Conservation (phyloP, 2,888 invertebrate genomes). For the Coelogynopora nodosa region DNA sequence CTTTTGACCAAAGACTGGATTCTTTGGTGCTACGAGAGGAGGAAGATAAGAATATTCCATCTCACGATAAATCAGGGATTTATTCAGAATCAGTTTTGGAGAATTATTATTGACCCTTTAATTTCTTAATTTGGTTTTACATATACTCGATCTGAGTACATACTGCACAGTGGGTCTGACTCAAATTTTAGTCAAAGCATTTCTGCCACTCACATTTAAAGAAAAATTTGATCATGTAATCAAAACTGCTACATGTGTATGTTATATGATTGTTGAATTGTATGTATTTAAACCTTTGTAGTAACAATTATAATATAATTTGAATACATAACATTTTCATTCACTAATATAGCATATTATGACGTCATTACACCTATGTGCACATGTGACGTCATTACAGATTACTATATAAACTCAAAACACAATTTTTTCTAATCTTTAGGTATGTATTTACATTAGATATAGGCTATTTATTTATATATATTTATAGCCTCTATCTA, state of each 20-base stretch:
- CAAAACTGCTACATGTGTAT: not conserved
- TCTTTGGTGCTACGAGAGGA: too few species aligned
- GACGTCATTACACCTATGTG: constrained; percentile 4
- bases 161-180: too few species aligned
- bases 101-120: too few species aligned
- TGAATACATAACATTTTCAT: not conserved
- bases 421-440: not conserved
- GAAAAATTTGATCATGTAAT: not conserved
- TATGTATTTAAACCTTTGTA: not conserved
- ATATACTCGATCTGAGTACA: too few species aligned
- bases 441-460: not conserved
- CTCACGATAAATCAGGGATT: too few species aligned
- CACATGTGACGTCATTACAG: constrained; percentile 2
- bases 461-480: too few species aligned
- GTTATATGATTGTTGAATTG: not conserved
- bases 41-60: too few species aligned
- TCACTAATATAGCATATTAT: not conserved
- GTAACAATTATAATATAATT: not conserved
- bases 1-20: too few species aligned
- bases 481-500: constrained; percentile 11
- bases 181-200: too few species aligned
- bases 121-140: too few species aligned
- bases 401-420: not conserved
- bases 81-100: too few species aligned
- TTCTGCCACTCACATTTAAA: too few species aligned